Percentiles rank a stretch among this genome's conserved stretches.
phyloP scores from a whole-genome alignment of 2,113 vertebrate genomes.

The Empidonax alnorum region DNA sequence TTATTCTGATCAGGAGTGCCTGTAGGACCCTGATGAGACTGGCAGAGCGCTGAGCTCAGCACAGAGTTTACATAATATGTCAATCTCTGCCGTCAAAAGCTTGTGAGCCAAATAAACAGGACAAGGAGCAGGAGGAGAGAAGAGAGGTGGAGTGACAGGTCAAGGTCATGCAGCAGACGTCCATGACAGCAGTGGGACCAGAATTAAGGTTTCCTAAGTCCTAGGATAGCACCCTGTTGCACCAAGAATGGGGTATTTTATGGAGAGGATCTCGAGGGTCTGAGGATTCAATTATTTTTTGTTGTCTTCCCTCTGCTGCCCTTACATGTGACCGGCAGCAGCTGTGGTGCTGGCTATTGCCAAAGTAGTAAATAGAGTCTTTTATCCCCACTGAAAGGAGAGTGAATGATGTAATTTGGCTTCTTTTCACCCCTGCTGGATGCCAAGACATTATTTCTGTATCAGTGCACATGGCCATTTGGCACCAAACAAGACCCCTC shows the following conservation, averaged over 20 bases:
- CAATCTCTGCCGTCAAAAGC: background rate
- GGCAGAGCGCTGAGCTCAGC: background rate
- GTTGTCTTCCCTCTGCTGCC: background rate
- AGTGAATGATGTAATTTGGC: constrained; percentile 56
- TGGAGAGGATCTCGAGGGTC: background rate
- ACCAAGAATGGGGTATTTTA: background rate
- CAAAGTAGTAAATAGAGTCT: constrained; percentile 62
- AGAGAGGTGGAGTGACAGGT: background rate
- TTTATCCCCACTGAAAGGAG: constrained; percentile 34
- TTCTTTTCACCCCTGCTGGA: background rate
- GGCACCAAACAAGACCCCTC: background rate
- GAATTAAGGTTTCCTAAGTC: background rate
- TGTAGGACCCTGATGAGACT: background rate
- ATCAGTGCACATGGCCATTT: constrained; percentile 23
- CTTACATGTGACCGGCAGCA: background rate
- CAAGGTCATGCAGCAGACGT: fast-evolving
- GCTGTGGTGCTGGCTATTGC: constrained; percentile 30
- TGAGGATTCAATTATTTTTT: background rate
- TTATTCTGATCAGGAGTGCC: background rate
- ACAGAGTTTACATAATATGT: background rate
- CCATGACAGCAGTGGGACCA: background rate
- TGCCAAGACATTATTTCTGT: constrained; percentile 56
- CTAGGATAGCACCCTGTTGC: background rate
- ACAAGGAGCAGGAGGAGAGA: background rate
- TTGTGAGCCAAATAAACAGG: background rate